Evolutionary conservation across 2,888 invertebrate species (phyloP).

Genomic region (Ctena decussata): DNA sequence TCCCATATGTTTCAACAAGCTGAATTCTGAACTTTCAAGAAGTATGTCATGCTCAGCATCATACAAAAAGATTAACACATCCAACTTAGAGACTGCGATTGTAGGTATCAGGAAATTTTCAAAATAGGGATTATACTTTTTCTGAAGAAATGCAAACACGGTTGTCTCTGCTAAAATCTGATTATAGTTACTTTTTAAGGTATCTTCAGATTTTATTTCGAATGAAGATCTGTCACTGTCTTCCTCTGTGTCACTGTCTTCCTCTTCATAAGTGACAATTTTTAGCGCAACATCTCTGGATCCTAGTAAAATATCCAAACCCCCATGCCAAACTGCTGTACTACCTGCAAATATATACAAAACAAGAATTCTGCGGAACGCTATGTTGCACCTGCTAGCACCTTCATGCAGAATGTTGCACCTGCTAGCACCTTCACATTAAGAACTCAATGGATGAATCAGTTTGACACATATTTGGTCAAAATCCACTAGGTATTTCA

Average conservation of each 20-base stretch:
- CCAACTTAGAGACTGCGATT: not conserved
- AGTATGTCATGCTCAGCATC: constrained; percentile 22
- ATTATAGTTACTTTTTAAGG: not conserved
- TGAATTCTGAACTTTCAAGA: not conserved
- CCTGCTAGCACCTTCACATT: too few species aligned
- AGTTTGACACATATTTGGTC: too few species aligned
- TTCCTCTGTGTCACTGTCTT: not conserved
- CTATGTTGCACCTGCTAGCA: too few species aligned
- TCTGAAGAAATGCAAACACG: constrained; percentile 11
- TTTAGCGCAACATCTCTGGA: not conserved
- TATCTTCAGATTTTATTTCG: not conserved
- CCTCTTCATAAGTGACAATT: not conserved
- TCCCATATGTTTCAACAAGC: not conserved
- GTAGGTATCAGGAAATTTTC: constrained; percentile 10
- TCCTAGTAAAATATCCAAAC: not conserved
- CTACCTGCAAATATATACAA: not conserved
- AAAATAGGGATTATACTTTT: not conserved
- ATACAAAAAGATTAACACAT: constrained; percentile 22
- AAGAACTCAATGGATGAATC: too few species aligned
- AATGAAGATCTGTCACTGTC: not conserved
- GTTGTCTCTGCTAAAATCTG: not conserved
- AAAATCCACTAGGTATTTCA: too few species aligned
- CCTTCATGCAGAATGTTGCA: too few species aligned
- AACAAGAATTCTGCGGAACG: too few species aligned
- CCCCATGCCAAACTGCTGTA: not conserved